A percentile compares a stretch with the other conserved stretches of the same genome.
Conservation (phyloP, 2,113 vertebrate genomes). For the Callopanchax toddi region DNA sequence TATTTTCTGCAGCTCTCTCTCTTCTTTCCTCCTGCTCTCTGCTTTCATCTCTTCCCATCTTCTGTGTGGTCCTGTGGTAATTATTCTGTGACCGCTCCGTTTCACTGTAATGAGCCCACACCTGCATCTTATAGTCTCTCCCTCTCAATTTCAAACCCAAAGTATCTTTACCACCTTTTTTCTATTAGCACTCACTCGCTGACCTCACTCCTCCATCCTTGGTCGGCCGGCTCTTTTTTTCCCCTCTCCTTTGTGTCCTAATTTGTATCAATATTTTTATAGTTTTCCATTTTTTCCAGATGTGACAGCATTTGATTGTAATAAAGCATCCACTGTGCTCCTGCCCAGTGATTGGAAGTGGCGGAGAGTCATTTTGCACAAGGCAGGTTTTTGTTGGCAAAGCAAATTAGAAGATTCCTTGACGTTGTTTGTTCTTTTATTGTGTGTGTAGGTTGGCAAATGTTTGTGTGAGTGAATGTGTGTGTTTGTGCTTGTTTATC, state of each 20-base stretch:
- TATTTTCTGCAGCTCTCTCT: conserved; percentile 13
- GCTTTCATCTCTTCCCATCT: conserved; percentile 42
- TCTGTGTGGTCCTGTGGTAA: conserved; percentile 64
- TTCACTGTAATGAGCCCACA: conserved; percentile 70
- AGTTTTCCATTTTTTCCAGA: conserved; percentile 71
- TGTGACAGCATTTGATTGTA: conserved; percentile 71
- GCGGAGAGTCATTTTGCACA: conserved; percentile 63
- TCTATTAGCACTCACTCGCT: conserved; percentile 56
- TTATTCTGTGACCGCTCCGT: conserved; percentile 51
- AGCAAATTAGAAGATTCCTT: conserved; percentile 69
- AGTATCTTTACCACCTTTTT: conserved; percentile 71
- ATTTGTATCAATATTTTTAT: conserved; percentile 83
- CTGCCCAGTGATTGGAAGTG: conserved; percentile 62
- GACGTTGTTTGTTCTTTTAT: conserved; percentile 77
- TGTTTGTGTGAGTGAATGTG: conserved; percentile 38
- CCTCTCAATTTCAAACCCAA: conserved; percentile 57
- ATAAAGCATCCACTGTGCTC: conserved; percentile 71
- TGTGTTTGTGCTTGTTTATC: conserved; percentile 30
- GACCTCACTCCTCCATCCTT: conserved; percentile 38
- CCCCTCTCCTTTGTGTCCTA: conserved; percentile 44
- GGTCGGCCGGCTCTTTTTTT: conserved; percentile 52
- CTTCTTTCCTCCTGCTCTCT: conserved; percentile 13
- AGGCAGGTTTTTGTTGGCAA: conserved; percentile 74
- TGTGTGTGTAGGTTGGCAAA: conserved; percentile 59
- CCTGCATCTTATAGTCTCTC: conserved; percentile 62